Evolutionary conservation across 2,888 invertebrate species (phyloP), one percentile per base, ranked within the genome.

Genomic region (Eupithecia dodoneata): DNA sequence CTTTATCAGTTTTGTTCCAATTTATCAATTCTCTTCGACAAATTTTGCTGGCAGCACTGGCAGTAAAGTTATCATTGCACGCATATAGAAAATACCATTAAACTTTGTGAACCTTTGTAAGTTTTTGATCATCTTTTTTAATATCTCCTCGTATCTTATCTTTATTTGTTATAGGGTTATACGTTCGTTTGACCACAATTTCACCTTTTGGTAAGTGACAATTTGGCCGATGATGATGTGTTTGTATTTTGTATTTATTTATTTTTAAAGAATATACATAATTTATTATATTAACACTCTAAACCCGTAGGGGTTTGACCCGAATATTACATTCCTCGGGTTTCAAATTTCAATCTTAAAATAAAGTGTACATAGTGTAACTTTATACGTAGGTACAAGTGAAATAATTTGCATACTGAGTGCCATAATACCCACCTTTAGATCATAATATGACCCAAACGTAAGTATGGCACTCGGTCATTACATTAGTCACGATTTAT

Each of bases 1-100:
- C 72, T 76, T 78, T 82, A 78, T 78, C 74, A 73, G 73, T 73
- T 76, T 70, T 70, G 76, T 75, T 75, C 67, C 74, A 70, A 73
- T 75, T 72, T 73, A 71, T 72, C 47, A 18, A 44, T 59, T 55
- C 42, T 13, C 69, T 73, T n/a, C 69, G 45, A 44, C 30, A 59
- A 72, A 72, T 65, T 65, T 66, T 47, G 9, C 30, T 73, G 18
- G 41, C 59, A 70, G 59, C n/a, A n/a, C n/a, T n/a, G n/a, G 47
- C 59, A 70, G 47, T 10, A 18, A 41, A 5, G 12, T 63, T 4
- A 41, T 65, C 41, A 65, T 63, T 63, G 59, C 59, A 55, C 5
- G 9, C 18, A 0, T 52, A 55, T 7, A 59, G 55, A 55, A 52
- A 52, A 30, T 4, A 52, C 52, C 52, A 52, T 6, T 4, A n/a